phyloP scores from a whole-genome alignment of 92 coral and sea anemone genomes.

The Metridium senile region DNA sequence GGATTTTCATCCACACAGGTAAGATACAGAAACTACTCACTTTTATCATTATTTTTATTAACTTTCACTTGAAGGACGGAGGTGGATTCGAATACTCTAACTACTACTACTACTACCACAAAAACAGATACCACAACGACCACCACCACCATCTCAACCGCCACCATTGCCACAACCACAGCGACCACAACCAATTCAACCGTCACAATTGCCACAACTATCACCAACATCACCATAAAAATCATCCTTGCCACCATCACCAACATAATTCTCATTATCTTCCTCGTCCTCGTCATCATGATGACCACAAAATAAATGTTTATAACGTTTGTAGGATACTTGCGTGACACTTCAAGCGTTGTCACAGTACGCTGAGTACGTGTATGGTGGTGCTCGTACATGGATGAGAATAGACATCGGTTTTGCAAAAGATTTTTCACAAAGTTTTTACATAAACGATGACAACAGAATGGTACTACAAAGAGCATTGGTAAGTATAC shows the following conservation, averaged over 20 bases:
- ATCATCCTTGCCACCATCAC: too few species aligned
- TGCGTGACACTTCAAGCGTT: slow-evolving; percentile 92
- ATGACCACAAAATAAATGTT: too few species aligned
- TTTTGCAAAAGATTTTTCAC: slow-evolving; percentile 30
- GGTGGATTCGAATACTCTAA: too few species aligned
- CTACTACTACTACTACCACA: too few species aligned
- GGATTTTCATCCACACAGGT: slow-evolving; percentile 96
- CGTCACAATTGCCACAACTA: too few species aligned
- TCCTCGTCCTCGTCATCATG: too few species aligned
- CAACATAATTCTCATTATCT: too few species aligned
- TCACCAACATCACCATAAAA: too few species aligned
- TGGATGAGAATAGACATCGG: slow-evolving; percentile 60
- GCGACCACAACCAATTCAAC: too few species aligned
- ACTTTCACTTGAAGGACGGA: not conserved
- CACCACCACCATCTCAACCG: too few species aligned
- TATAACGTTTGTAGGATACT: slow-evolving; percentile 63
- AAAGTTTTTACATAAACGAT: slow-evolving; percentile 56
- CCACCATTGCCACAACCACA: too few species aligned
- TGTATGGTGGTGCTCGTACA: slow-evolving; percentile 12
- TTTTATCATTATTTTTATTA: not conserved
- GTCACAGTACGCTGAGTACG: slow-evolving; percentile 73
- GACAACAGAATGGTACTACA: slow-evolving; percentile 78
- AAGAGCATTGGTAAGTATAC: slow-evolving; percentile 62
- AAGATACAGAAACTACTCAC: not conserved
- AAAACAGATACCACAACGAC: too few species aligned